Conservation (phyloP, 2,113 vertebrate species). For the Balaenoptera acutorostrata region DNA sequence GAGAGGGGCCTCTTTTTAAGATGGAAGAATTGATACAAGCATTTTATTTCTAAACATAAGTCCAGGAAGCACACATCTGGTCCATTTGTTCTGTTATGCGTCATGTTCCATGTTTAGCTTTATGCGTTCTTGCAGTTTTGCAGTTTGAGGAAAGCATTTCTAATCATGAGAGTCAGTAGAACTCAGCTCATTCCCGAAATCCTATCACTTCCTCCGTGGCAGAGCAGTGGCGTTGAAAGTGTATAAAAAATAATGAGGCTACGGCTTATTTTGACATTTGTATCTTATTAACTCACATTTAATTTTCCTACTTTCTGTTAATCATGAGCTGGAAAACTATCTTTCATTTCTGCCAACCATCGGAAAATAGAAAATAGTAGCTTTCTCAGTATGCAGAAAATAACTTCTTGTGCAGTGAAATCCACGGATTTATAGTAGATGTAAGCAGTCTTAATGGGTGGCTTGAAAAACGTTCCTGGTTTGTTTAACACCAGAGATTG, state of each 20-base stretch:
- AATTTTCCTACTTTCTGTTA: not conserved
- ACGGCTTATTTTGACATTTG: not conserved
- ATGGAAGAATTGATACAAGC: not conserved
- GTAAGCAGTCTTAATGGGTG: no score
- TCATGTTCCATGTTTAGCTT: not conserved
- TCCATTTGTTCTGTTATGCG: fast-evolving
- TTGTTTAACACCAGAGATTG: not conserved
- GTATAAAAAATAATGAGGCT: not conserved
- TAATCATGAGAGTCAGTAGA: not conserved
- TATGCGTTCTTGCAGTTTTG: not conserved
- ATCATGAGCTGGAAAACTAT: not conserved
- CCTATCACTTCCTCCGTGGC: fast-evolving
- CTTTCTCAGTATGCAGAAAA: not conserved
- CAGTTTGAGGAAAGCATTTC: not conserved
- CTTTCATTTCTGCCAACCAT: not conserved
- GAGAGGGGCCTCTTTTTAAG: not conserved
- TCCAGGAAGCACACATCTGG: not conserved
- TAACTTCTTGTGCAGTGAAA: not conserved
- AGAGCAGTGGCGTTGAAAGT: fast-evolving
- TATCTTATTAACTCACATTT: not conserved
- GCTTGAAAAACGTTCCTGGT: not conserved
- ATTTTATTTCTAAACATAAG: not conserved
- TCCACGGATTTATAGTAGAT: fast-evolving
- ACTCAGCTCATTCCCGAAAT: not conserved
- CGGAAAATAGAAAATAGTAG: not conserved